Evolutionary conservation across 1,140 invertebrate species (phyloP).

Genomic region (Galleria mellonella): DNA sequence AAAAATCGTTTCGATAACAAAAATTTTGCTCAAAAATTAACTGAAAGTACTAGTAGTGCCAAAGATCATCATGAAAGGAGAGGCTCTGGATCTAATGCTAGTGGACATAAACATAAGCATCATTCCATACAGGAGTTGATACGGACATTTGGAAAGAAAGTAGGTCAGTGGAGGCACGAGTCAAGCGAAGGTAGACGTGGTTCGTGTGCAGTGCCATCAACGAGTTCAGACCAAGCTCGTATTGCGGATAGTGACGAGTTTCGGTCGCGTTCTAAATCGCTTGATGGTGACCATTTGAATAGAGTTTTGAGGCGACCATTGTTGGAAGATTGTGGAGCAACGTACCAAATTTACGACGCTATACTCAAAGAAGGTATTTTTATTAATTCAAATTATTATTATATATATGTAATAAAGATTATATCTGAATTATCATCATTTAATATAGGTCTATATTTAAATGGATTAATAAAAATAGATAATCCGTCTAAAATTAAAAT

Average conservation of each 20-base stretch:
- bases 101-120: slow-evolving; percentile 75
- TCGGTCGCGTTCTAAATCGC: slow-evolving; percentile 83
- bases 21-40: slow-evolving; percentile 73
- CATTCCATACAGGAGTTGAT: slow-evolving; percentile 84
- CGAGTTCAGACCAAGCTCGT: slow-evolving; percentile 56
- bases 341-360: slow-evolving; percentile 86
- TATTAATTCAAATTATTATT: slow-evolving; percentile 17
- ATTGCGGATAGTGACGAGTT: slow-evolving; percentile 77
- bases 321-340: slow-evolving; percentile 83
- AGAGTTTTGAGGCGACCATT: slow-evolving; percentile 44
- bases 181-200: slow-evolving; percentile 75
- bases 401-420: neutral
- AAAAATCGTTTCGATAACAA: slow-evolving; percentile 73
- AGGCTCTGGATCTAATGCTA: slow-evolving; percentile 41
- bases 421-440: neutral
- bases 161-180: slow-evolving; percentile 78
- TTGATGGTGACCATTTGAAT: slow-evolving; percentile 79
- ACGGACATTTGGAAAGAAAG: slow-evolving; percentile 80
- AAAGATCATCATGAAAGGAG: slow-evolving; percentile 36
- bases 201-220: slow-evolving; percentile 70
- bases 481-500: too few relatives aligned
- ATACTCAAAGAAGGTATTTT: slow-evolving; percentile 85
- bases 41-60: slow-evolving; percentile 30
- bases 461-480: too few relatives aligned
- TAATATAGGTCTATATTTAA: neutral